A percentile compares a stretch with the other conserved stretches of the same genome.
These are phyloP conservation scores for Epinotia nisella DNA, from an alignment of 2,888 invertebrate species.

Conservation along the genomic window DNA sequence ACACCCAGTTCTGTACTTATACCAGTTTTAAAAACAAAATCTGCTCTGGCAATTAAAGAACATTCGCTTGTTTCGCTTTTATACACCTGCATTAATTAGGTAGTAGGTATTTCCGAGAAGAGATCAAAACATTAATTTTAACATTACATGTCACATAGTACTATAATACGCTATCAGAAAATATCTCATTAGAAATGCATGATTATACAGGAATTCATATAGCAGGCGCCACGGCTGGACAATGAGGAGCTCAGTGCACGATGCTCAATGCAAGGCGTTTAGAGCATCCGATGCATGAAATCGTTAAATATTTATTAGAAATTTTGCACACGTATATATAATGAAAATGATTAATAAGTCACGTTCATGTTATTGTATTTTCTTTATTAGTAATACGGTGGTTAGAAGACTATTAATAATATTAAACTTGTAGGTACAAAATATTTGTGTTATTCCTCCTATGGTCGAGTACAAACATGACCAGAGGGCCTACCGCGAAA, in stretches of 20 bases:
- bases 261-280: conserved; percentile 11
- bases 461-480: neutral
- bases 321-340: neutral
- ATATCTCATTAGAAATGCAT: conserved; percentile 30
- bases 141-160: no score
- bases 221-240: conserved; percentile 20
- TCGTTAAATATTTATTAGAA: neutral
- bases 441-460: conserved; percentile 7
- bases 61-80: no score
- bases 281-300: neutral
- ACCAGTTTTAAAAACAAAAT: no score
- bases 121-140: no score
- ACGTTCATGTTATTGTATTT: neutral
- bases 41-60: no score
- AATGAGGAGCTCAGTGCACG: conserved; percentile 6
- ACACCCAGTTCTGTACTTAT: no score
- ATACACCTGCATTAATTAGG: neutral
- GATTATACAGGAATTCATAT: conserved; percentile 28
- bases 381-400: neutral
- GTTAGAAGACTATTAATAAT: neutral
- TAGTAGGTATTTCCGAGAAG: neutral
- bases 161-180: conserved; percentile 21
- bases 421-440: neutral
- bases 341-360: neutral
- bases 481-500: no score